Evolutionary conservation across 2,113 vertebrate genomes (phyloP).

Genomic region (Mormyrus iriodes): DNA sequence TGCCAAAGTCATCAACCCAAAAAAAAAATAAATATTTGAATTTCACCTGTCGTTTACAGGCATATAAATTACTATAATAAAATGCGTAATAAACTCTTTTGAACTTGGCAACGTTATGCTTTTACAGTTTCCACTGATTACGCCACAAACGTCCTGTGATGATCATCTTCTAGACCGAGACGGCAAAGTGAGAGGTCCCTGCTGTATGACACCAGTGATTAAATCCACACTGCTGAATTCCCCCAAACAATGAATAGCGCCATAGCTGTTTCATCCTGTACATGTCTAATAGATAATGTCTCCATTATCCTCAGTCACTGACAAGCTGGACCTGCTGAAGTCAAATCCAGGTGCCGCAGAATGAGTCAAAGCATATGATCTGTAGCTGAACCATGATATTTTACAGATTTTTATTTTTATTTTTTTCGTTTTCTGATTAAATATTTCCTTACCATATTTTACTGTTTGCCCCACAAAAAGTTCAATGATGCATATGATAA

Average conservation of each 20-base stretch:
- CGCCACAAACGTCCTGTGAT: conserved; percentile 12
- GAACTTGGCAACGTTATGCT: not conserved
- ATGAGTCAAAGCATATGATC: not conserved
- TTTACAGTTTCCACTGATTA: conserved; percentile 8
- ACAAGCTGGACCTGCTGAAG: not conserved
- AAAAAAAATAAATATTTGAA: not conserved
- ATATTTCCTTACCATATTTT: not conserved
- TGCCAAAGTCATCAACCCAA: not conserved
- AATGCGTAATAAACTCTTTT: not conserved
- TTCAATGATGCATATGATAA: not conserved
- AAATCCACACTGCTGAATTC: conserved; percentile 30
- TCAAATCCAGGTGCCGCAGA: not conserved
- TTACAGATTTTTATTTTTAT: not conserved
- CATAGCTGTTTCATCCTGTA: conserved; percentile 27
- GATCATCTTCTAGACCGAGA: not conserved
- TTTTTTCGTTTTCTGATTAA: not conserved
- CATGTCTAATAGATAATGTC: conserved; percentile 18
- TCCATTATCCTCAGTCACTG: conserved; percentile 8
- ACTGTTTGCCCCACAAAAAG: not conserved
- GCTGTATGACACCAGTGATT: conserved; percentile 23
- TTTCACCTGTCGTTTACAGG: not conserved
- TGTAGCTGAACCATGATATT: not conserved
- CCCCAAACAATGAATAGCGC: not conserved
- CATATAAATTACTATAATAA: not conserved
- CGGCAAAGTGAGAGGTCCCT: conserved; percentile 37